Conservation (phyloP, 2,113 vertebrate genomes). For the Ceyx cyanopectus region DNA sequence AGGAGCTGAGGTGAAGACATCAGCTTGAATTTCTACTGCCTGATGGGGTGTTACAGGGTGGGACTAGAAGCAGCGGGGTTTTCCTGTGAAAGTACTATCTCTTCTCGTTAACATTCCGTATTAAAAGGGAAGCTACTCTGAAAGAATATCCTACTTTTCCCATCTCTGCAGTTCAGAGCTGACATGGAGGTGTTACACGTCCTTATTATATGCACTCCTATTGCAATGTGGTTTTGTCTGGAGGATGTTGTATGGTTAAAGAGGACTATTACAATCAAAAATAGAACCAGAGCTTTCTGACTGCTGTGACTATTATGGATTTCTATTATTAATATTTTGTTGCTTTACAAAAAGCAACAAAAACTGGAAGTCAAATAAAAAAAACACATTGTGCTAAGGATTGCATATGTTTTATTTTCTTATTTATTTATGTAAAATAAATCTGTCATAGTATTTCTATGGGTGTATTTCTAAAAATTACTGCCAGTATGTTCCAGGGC, state of each 20-base stretch:
- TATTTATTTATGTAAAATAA: not conserved
- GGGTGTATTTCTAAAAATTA: constrained; percentile 19
- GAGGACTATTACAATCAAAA: not conserved
- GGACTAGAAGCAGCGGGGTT: not conserved
- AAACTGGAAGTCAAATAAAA: not conserved
- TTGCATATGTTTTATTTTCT: not conserved
- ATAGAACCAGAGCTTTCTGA: not conserved
- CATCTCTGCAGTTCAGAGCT: constrained; percentile 1
- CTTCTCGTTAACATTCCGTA: not conserved
- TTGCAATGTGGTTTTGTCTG: constrained; percentile 22
- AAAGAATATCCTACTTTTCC: not conserved
- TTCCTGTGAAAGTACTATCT: not conserved
- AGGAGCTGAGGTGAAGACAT: not conserved
- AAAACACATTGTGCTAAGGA: not conserved
- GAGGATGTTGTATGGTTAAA: constrained; percentile 11
- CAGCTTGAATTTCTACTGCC: not conserved
- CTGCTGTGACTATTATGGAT: not conserved
- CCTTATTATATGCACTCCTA: not conserved
- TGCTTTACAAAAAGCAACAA: not conserved
- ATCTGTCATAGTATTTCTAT: not conserved
- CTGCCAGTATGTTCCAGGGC: not conserved
- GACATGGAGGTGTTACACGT: not conserved
- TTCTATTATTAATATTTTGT: constrained; percentile 24
- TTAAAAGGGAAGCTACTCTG: not conserved
- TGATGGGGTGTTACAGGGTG: not conserved